Conservation (phyloP, 2,113 vertebrate species). For the Hypomesus transpacificus region DNA sequence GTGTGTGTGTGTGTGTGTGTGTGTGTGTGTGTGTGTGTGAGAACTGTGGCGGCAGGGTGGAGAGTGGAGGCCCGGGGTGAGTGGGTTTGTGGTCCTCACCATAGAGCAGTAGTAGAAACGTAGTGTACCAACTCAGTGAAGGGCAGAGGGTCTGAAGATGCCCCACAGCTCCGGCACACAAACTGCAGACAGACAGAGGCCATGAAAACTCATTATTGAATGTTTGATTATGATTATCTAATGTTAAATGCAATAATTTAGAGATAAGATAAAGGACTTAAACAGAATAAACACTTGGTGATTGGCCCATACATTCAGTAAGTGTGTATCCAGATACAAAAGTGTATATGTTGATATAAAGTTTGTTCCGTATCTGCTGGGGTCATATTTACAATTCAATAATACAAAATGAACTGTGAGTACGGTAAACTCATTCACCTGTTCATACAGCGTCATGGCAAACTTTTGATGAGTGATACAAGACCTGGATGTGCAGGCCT, state of each 20-base stretch:
- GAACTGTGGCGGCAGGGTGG: background rate
- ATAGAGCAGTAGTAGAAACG: slow-evolving; percentile 94
- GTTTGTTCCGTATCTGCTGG: no score
- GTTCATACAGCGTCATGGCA: slow-evolving; percentile 97
- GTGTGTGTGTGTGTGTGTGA: no score
- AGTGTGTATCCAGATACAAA: no score
- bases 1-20: no score
- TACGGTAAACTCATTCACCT: slow-evolving; percentile 68
- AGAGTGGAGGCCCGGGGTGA: background rate
- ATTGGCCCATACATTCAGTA: no score
- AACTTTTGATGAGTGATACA: slow-evolving; percentile 99
- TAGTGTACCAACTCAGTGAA: slow-evolving; percentile 97
- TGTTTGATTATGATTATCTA: background rate
- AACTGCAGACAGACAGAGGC: slow-evolving; percentile 71
- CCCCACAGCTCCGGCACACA: slow-evolving; percentile 92
- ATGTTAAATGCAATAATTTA: background rate
- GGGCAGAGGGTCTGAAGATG: slow-evolving; percentile 92
- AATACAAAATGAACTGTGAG: slow-evolving; percentile 1
- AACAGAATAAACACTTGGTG: no score
- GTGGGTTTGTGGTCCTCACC: slow-evolving; percentile 75
- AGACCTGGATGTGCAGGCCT: slow-evolving; percentile 91
- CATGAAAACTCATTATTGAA: background rate
- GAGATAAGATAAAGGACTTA: no score
- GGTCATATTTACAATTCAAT: no score
- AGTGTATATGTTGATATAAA: no score